Conservation (phyloP, 1,140 invertebrate genomes). For the Penaeus japonicus region DNA sequence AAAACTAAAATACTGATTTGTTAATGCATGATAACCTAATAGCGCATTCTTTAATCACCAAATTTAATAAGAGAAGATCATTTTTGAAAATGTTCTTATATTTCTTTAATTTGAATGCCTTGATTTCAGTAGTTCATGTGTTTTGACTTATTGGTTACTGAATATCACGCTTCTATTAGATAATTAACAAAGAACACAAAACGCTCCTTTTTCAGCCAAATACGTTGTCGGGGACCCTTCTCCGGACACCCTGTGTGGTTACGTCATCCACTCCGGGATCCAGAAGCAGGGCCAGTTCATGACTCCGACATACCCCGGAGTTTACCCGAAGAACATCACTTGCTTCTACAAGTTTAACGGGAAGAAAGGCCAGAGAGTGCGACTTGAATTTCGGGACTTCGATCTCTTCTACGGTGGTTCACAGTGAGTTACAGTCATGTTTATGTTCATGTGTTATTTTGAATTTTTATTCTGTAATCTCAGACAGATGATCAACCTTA, state of each 20-base stretch:
- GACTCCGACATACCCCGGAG: conserved; percentile 98
- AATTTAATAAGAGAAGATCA: too few species aligned
- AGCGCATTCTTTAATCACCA: too few species aligned
- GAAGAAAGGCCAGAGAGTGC: conserved; percentile 86
- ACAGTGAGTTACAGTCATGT: conserved; percentile 79
- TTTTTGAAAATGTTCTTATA: too few species aligned
- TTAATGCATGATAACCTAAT: too few species aligned
- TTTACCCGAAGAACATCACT: conserved; percentile 94
- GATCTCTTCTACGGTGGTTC: conserved; percentile 98
- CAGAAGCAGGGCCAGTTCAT: conserved; percentile 87
- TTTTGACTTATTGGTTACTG: too few species aligned
- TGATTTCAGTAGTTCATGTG: too few species aligned
- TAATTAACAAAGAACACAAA: too few species aligned
- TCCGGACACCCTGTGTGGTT: conserved; percentile 76
- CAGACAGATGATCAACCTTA: background rate
- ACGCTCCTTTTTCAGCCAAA: conserved; percentile 65
- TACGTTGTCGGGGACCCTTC: conserved; percentile 90
- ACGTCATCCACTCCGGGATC: conserved; percentile 77
- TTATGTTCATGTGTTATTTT: background rate
- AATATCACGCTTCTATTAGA: background rate
- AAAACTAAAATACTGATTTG: too few species aligned
- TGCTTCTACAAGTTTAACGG: conserved; percentile 96
- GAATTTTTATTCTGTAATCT: background rate
- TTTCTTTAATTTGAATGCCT: too few species aligned
- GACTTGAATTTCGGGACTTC: conserved; percentile 97